Percentiles rank a stretch among this genome's conserved stretches.
phyloP scores from a whole-genome alignment of 2,113 vertebrate species.

The Brachionichthys hirsutus region DNA sequence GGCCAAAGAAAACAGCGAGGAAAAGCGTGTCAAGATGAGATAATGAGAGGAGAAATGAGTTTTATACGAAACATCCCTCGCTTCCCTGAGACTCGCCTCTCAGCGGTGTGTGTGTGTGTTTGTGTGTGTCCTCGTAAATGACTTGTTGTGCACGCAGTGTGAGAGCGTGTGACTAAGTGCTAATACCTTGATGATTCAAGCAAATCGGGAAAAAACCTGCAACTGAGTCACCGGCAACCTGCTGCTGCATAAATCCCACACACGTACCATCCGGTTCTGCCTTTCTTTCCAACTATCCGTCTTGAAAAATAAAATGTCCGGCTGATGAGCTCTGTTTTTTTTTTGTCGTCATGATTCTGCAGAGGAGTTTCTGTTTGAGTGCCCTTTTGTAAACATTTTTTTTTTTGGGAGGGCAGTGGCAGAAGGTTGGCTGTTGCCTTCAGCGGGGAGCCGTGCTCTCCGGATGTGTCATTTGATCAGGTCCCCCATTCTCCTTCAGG shows the following conservation, averaged over 20 bases:
- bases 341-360: background rate
- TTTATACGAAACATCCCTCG: conserved; percentile 22
- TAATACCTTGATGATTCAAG: conserved; percentile 21
- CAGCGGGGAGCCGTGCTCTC: conserved; percentile 25
- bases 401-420: conserved; percentile 18
- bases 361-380: conserved; percentile 26
- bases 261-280: conserved; percentile 17
- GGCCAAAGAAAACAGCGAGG: conserved; percentile 5
- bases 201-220: conserved; percentile 6
- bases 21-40: conserved; percentile 37
- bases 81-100: conserved; percentile 24
- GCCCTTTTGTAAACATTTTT: conserved; percentile 25
- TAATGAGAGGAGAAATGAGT: conserved; percentile 47
- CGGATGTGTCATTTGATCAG: conserved; percentile 51
- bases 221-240: conserved; percentile 52
- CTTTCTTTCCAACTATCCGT: conserved; percentile 5
- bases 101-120: background rate
- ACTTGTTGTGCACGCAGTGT: conserved; percentile 44
- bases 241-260: conserved; percentile 35
- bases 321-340: conserved; percentile 1
- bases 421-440: conserved; percentile 27
- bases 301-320: conserved; percentile 10
- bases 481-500: conserved; percentile 23
- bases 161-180: conserved; percentile 48
- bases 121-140: conserved; percentile 46